phyloP scores from a whole-genome alignment of 2,888 invertebrate genomes.

The Acleris cristana region DNA sequence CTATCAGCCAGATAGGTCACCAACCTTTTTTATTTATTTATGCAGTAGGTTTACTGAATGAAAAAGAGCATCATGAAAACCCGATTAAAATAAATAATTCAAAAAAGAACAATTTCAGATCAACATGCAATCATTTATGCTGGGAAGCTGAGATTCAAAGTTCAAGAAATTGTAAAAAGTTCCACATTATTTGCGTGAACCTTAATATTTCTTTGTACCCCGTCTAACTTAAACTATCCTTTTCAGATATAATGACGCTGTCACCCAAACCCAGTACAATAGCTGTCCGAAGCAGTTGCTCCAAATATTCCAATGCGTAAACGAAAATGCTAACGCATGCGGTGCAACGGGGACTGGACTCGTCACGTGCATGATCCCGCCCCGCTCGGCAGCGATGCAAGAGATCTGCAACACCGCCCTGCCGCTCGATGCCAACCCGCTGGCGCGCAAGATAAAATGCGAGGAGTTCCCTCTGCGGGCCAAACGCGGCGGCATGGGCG shows the following conservation, averaged over 20 bases:
- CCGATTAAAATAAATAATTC: too few species aligned
- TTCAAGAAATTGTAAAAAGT: too few species aligned
- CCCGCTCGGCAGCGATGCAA: constrained; percentile 79
- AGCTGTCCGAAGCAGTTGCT: constrained; percentile 41
- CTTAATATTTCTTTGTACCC: background rate
- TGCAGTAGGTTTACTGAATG: too few species aligned
- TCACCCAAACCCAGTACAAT: constrained; percentile 47
- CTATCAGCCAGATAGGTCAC: too few species aligned
- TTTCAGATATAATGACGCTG: constrained; percentile 67
- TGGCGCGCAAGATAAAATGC: constrained; percentile 83
- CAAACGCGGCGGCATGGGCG: constrained; percentile 79
- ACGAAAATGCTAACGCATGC: constrained; percentile 72
- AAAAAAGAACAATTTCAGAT: too few species aligned
- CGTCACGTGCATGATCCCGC: constrained; percentile 72
- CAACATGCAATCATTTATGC: too few species aligned
- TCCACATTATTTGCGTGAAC: background rate
- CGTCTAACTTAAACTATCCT: constrained; percentile 29
- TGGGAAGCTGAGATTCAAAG: too few species aligned
- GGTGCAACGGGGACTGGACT: constrained; percentile 64
- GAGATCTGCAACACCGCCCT: constrained; percentile 82
- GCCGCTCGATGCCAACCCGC: constrained; percentile 81
- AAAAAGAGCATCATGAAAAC: too few species aligned
- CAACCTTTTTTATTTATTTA: too few species aligned
- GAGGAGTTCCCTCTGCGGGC: constrained; percentile 81
- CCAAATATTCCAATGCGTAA: constrained; percentile 48